A percentile compares a stretch with the other conserved stretches of the same genome.
Conservation (phyloP, 2,113 vertebrate species). For the Boleophthalmus pectinirostris region DNA sequence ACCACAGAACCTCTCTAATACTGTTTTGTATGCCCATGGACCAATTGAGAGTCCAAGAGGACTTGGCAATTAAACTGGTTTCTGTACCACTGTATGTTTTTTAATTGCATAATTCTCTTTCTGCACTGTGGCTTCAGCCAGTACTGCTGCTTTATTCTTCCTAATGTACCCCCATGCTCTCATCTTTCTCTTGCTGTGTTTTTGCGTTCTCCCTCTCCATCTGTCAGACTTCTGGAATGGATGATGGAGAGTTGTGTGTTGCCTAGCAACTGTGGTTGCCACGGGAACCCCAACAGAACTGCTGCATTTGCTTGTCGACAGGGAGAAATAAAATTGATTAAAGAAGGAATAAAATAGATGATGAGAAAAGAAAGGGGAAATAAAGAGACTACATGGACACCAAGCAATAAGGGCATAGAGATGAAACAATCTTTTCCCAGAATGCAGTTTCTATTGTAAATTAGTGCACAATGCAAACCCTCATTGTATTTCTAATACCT, state of each 20-base stretch:
- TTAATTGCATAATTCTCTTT: constrained; percentile 19
- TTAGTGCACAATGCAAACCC: constrained; percentile 1
- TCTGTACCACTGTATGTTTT: constrained; percentile 17
- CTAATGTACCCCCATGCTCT: constrained; percentile 13
- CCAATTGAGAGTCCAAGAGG: not conserved
- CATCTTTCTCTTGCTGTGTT: constrained; percentile 34
- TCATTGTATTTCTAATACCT: not conserved
- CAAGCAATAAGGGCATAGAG: constrained; percentile 1
- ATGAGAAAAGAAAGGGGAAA: constrained; percentile 34
- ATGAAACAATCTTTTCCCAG: constrained; percentile 17
- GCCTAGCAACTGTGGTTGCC: constrained; percentile 80
- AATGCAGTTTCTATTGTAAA: constrained; percentile 26
- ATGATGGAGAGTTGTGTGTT: constrained; percentile 81
- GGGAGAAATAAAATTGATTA: constrained; percentile 80
- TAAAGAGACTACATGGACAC: constrained; percentile 7
- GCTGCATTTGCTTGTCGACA: constrained; percentile 65
- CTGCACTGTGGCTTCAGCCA: constrained; percentile 8
- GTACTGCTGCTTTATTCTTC: constrained; percentile 8
- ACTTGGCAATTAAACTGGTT: constrained; percentile 2
- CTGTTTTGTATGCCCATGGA: not conserved
- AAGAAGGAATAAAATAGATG: constrained; percentile 72
- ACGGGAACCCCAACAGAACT: constrained; percentile 68
- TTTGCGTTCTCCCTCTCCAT: constrained; percentile 67
- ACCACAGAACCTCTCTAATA: not conserved
- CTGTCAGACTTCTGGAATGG: constrained; percentile 83